phyloP scores from a whole-genome alignment of 2,888 invertebrate species.

The Entomobrya proxima region DNA sequence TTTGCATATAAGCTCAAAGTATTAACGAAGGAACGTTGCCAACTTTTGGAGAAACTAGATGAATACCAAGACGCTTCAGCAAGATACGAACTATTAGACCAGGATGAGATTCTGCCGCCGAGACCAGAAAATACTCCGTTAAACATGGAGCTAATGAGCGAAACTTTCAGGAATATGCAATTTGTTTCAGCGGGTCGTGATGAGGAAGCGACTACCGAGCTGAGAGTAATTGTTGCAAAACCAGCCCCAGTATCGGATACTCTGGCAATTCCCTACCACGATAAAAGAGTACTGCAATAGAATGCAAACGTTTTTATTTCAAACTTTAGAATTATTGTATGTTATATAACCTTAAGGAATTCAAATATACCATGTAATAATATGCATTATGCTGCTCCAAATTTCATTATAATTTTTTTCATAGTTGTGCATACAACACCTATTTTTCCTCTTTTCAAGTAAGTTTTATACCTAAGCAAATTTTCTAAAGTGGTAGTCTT shows the following conservation, averaged over 20 bases:
- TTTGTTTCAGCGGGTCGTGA: background rate
- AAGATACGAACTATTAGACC: constrained; percentile 44
- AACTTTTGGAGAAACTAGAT: constrained; percentile 32
- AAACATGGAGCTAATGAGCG: constrained; percentile 30
- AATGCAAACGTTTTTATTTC: background rate
- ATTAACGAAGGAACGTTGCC: background rate
- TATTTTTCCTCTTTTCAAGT: too few relatives aligned
- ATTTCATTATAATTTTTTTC: too few relatives aligned
- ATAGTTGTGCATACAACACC: too few relatives aligned
- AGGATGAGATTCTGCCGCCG: constrained; percentile 50
- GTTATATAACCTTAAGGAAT: too few relatives aligned
- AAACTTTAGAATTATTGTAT: too few relatives aligned
- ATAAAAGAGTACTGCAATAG: constrained; percentile 39
- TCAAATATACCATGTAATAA: too few relatives aligned
- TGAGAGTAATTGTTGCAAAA: background rate
- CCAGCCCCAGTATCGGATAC: background rate
- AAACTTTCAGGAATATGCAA: constrained; percentile 20
- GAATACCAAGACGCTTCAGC: constrained; percentile 13
- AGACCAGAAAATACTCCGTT: background rate
- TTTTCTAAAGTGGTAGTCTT: too few relatives aligned
- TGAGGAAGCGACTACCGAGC: background rate
- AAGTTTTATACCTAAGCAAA: too few relatives aligned
- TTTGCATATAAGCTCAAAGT: constrained; percentile 30
- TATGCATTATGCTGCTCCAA: too few relatives aligned
- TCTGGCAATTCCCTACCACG: constrained; percentile 16